Evolutionary conservation across 2,888 invertebrate species (phyloP).

Genomic region (Thumatha senex): DNA sequence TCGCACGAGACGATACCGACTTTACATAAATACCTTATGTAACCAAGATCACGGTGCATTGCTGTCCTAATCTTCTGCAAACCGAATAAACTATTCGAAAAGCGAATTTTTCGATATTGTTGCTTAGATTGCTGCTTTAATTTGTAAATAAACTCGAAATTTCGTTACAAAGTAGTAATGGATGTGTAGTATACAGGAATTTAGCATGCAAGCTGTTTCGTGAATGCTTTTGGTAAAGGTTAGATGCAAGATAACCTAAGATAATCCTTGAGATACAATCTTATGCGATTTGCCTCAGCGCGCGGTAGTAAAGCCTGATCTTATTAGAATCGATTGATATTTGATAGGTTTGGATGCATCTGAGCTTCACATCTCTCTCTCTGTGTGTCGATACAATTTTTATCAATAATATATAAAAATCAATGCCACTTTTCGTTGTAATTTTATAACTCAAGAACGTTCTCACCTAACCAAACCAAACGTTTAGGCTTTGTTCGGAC

Average conservation of each 20-base stretch:
- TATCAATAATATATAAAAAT: no score
- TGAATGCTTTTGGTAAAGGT: constrained; percentile 39
- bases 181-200: constrained; percentile 2
- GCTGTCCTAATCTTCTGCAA: constrained; percentile 36
- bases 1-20: constrained; percentile 49
- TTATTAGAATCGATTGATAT: constrained; percentile 24
- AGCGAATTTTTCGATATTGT: neutral
- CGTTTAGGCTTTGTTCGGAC: no score
- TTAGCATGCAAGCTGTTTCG: constrained; percentile 13
- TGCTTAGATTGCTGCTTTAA: constrained; percentile 30
- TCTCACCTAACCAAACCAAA: no score
- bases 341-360: constrained; percentile 33
- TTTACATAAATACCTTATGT: constrained; percentile 73
- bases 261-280: constrained; percentile 72
- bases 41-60: constrained; percentile 65
- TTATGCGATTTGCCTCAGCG: constrained; percentile 67
- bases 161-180: constrained; percentile 30
- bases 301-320: constrained; percentile 50
- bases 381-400: neutral
- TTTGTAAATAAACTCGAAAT: neutral
- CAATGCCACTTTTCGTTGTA: no score
- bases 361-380: constrained; percentile 16
- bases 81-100: constrained; percentile 1
- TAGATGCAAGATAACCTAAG: constrained; percentile 73
- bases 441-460: no score